Evolutionary conservation across 2,113 vertebrate genomes (phyloP), one percentile per base, ranked within the genome.

Genomic region (Anser brachyrhynchus): DNA sequence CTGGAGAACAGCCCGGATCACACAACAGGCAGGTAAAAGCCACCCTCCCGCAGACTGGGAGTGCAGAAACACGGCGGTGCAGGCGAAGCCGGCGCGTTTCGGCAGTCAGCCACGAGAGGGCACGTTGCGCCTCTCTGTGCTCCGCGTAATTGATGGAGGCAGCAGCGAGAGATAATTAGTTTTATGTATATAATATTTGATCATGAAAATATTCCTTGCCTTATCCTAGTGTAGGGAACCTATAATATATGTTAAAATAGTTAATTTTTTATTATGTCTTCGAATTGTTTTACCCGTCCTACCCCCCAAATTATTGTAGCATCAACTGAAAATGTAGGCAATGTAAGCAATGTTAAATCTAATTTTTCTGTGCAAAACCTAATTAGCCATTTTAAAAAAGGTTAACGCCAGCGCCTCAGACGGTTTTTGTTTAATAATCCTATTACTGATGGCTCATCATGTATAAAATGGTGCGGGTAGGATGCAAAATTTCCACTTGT

Each of bases 341-440:
- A 99, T 99, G 99, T 99, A 99, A 99, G 99, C 99, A 99, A 99
- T 97, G 99, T 99, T 99, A 98, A 99, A 99, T 99, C 99, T 99
- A 99, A 99, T 99, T 99, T 99, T 99, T 99, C 97, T 99, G 99
- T 99, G 99, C 99, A 99, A 99, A 99, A 99, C 99, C 99, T 99
- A 99, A 99, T 99, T 99, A 99, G 99, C 99, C 99, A 98, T 99
- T 99, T 98, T 97, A 99, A 99, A 99, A 99, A 99, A 99, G 99
- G 99, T 99, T 99, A 99, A 99, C 99, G 99, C 99, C 99, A 99
- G 99, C 99, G 99, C 99, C 99, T 99, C 99, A 99, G 99, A 99
- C 99, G 98, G 99, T 99, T 99, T 99, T 99, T 99, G 99, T 99
- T 99, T 99, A 99, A 99, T 99, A 99, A 99, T 99, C 99, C 99